Base-by-base conservation (phyloP, 2,888 invertebrate species). In the Augochlorella aurata region DNA sequence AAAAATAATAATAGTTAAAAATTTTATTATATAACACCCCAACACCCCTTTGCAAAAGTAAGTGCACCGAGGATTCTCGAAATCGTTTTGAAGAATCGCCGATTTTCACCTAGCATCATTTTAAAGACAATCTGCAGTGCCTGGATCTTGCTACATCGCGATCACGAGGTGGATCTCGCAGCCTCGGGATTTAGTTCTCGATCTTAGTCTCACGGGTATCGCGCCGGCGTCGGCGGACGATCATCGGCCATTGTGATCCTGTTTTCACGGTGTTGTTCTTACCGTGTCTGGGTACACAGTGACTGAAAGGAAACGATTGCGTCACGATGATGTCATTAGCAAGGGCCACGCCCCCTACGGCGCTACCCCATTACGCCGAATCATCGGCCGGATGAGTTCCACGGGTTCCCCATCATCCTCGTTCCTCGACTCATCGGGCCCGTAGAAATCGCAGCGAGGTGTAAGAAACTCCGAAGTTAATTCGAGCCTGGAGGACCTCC, bases 291-390 rank as follows among this genome's bases (percentile, higher is more conserved):
- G 82, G 45, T 77, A 68, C 74, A 77, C 85, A 82, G 83, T 79
- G 79, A 83, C 84, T 85, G 89, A 89, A 90, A 90, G 89, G 90
- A 92, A 93, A 92, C 85, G 90, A 92, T 92, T 91, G 89, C 91
- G 92, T 92, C 93, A 92, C 91, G 92, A 91, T 90, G 91, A 92
- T 92, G 90, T 92, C 91, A 92, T 92, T 93, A 93, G 91, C 87
- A 81, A 79, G 85, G 80, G 85, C 90, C 91, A 90, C 90, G 90
- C 90, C 92, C 91, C 90, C 90, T 89, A 90, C 83, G 89, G 90
- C 85, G 90, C 91, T 91, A 92, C 92, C 89, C 90, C 90, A 91
- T 92, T 92, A 92, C 91, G 92, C 92, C 90, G 90, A 90, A 91
- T 91, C 91, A 91, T 91, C 89, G 84, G 88, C 81, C 75, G 81